phyloP scores from a whole-genome alignment of 1,140 invertebrate species.

The Archivesica marissinica region DNA sequence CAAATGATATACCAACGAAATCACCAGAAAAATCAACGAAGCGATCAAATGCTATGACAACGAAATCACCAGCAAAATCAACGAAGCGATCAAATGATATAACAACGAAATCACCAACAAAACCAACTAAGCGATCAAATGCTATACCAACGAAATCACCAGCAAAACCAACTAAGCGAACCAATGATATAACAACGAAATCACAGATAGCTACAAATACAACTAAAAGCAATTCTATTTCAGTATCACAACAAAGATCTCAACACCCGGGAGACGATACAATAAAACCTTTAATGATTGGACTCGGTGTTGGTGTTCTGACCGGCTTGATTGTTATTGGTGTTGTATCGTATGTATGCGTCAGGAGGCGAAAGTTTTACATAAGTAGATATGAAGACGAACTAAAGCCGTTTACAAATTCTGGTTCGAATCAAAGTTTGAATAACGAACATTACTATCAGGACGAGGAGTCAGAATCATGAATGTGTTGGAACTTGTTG shows the following conservation, averaged over 20 bases:
- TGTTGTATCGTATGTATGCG: slow-evolving; percentile 39
- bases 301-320: slow-evolving; percentile 47
- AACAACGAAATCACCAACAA: not conserved
- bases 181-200: slow-evolving; percentile 18
- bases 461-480: slow-evolving; percentile 54
- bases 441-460: slow-evolving; percentile 49
- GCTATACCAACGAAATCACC: not conserved
- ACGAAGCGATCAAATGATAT: not conserved
- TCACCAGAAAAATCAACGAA: not conserved
- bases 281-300: slow-evolving; percentile 56
- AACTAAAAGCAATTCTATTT: slow-evolving; percentile 17
- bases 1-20: not conserved
- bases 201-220: not conserved
- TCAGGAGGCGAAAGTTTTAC: slow-evolving; percentile 32
- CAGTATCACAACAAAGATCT: not conserved
- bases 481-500: too few species aligned
- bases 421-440: slow-evolving; percentile 43
- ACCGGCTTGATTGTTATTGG: slow-evolving; percentile 53
- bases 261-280: slow-evolving; percentile 50
- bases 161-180: slow-evolving; percentile 14
- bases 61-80: not conserved
- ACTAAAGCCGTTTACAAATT: slow-evolving; percentile 49
- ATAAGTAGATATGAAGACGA: slow-evolving; percentile 52
- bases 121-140: not conserved
- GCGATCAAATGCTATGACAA: not conserved